Conservation (phyloP, 2,888 invertebrate genomes). For the Nebria salina region DNA sequence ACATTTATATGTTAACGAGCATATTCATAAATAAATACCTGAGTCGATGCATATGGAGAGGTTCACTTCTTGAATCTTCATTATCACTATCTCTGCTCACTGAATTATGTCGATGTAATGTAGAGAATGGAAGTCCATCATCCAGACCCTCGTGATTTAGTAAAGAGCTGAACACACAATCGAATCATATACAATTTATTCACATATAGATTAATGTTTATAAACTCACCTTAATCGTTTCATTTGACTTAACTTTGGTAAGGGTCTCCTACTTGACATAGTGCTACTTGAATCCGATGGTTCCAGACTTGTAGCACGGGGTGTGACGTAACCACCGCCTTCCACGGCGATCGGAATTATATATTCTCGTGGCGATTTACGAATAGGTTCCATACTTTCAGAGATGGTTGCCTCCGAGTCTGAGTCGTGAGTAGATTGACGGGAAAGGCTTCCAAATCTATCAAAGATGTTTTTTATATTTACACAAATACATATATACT, state of each 20-base stretch:
- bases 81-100: constrained; percentile 70
- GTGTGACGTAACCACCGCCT: constrained; percentile 86
- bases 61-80: constrained; percentile 63
- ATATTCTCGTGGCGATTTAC: constrained; percentile 89
- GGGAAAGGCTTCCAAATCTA: constrained; percentile 63
- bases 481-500: neutral
- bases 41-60: constrained; percentile 73
- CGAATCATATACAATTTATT: constrained; percentile 48
- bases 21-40: constrained; percentile 61
- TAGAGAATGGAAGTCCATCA: constrained; percentile 72
- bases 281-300: constrained; percentile 72
- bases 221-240: constrained; percentile 73
- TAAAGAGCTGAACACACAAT: constrained; percentile 64
- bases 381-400: constrained; percentile 75
- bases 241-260: constrained; percentile 65
- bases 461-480: constrained; percentile 33
- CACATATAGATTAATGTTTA: neutral
- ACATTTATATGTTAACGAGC: constrained; percentile 27
- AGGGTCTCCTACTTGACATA: constrained; percentile 63
- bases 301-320: constrained; percentile 79
- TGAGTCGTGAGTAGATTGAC: constrained; percentile 75
- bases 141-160: constrained; percentile 70
- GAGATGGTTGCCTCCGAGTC: constrained; percentile 73
- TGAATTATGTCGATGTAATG: constrained; percentile 68
- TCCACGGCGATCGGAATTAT: constrained; percentile 94